Evolutionary conservation across 2,888 invertebrate species (phyloP).

Genomic region (Clusia tigrina): DNA sequence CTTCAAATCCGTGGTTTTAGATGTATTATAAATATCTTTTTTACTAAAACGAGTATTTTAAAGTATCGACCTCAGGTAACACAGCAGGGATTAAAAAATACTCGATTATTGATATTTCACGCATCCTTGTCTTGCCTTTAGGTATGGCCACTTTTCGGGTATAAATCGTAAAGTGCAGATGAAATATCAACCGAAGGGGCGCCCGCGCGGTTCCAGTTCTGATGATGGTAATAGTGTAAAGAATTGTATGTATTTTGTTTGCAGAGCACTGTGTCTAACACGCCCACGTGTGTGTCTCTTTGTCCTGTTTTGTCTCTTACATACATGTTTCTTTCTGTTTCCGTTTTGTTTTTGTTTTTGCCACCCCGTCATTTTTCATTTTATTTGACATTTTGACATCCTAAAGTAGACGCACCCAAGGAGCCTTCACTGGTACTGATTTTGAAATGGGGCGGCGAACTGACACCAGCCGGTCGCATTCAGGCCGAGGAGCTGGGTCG

Average conservation of each 20-base stretch:
- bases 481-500: constrained; percentile 98
- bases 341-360: background rate
- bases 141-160: constrained; percentile 99
- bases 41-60: no score
- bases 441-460: constrained; percentile 99
- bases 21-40: no score
- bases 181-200: constrained; percentile 97
- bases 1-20: no score
- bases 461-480: constrained; percentile 96
- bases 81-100: constrained; percentile 8
- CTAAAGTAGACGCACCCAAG: constrained; percentile 76
- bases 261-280: constrained; percentile 2
- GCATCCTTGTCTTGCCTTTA: no score
- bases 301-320: constrained; percentile 1
- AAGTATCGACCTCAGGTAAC: no score
- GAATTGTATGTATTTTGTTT: constrained; percentile 43
- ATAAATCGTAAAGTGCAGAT: constrained; percentile 99
- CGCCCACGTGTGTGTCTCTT: background rate
- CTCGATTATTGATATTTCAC: constrained; percentile 32
- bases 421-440: constrained; percentile 96
- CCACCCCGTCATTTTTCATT: background rate
- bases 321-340: background rate
- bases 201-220: constrained; percentile 89
- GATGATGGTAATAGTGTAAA: constrained; percentile 80
- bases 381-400: background rate